Percentiles rank a stretch among this genome's conserved stretches.
These are phyloP conservation scores for Oryzias woworae DNA, from an alignment of 2,113 vertebrate species.

Conservation along the genomic window DNA sequence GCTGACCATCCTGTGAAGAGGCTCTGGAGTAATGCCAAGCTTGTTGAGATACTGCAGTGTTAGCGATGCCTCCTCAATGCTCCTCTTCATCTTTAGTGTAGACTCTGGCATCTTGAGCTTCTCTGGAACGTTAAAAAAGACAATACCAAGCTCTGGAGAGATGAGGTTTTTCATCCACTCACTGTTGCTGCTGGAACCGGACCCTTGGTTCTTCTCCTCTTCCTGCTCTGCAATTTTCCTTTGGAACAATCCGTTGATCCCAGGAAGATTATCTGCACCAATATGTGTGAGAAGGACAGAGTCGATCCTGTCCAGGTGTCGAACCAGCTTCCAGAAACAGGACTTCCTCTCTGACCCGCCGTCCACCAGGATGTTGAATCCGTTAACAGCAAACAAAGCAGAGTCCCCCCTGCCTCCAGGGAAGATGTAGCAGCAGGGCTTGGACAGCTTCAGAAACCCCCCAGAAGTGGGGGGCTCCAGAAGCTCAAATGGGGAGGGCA, in stretches of 20 bases:
- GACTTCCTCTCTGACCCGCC: slow-evolving; percentile 94
- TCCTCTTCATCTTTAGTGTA: slow-evolving; percentile 90
- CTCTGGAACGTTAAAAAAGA: slow-evolving; percentile 97
- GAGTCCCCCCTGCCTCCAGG: slow-evolving; percentile 96
- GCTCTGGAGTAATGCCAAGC: slow-evolving; percentile 91
- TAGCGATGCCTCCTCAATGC: slow-evolving; percentile 94
- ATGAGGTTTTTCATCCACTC: slow-evolving; percentile 98
- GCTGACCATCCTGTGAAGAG: slow-evolving; percentile 90
- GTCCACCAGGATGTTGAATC: slow-evolving; percentile 96
- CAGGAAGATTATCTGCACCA: slow-evolving; percentile 94
- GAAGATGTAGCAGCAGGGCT: slow-evolving; percentile 98
- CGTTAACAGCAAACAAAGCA: slow-evolving; percentile 95
- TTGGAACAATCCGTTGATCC: slow-evolving; percentile 95
- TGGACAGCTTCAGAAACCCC: slow-evolving; percentile 96
- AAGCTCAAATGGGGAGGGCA: slow-evolving; percentile 93
- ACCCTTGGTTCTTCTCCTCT: slow-evolving; percentile 90
- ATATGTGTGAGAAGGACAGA: slow-evolving; percentile 96
- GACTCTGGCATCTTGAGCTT: slow-evolving; percentile 91
- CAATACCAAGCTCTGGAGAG: slow-evolving; percentile 95
- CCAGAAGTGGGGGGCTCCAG: slow-evolving; percentile 97
- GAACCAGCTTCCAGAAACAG: slow-evolving; percentile 98
- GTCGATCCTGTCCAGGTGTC: slow-evolving; percentile 95
- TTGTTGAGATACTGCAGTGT: slow-evolving; percentile 92
- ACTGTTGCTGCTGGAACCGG: slow-evolving; percentile 88
- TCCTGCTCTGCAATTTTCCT: slow-evolving; percentile 96